Evolutionary conservation across 2,797 vertebrate species (phyloP).

Genomic region (Spheniscus humboldti): DNA sequence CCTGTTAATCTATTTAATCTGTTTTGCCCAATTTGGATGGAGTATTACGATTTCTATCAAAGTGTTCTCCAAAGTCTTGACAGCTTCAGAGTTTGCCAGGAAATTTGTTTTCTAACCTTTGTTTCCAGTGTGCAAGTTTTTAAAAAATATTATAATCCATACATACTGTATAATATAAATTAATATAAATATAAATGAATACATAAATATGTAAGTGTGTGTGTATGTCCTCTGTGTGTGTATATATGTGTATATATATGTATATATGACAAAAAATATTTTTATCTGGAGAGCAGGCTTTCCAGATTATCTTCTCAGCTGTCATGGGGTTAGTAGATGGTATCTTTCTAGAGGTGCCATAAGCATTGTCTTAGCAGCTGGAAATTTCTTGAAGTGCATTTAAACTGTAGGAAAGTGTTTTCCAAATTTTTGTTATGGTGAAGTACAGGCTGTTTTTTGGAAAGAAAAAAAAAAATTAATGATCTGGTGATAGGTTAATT

Average conservation of each 20-base stretch:
- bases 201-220: fast-evolving
- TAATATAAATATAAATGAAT: neutral
- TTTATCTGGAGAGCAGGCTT: neutral
- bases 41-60: neutral
- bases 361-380: neutral
- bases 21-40: neutral
- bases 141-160: neutral
- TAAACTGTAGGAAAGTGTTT: neutral
- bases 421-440: fast-evolving
- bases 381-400: neutral
- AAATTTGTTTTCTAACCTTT: neutral
- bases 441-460: neutral
- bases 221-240: neutral
- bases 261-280: neutral
- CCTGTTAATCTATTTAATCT: neutral
- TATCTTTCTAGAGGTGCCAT: neutral
- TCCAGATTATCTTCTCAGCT: neutral
- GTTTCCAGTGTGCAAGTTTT: neutral
- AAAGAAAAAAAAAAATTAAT: neutral
- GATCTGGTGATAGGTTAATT: neutral
- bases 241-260: fast-evolving
- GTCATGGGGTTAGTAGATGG: neutral
- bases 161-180: neutral
- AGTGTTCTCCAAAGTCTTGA: neutral
- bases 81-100: neutral